Conservation (phyloP, 2,888 invertebrate genomes). For the Cenopis cana region DNA sequence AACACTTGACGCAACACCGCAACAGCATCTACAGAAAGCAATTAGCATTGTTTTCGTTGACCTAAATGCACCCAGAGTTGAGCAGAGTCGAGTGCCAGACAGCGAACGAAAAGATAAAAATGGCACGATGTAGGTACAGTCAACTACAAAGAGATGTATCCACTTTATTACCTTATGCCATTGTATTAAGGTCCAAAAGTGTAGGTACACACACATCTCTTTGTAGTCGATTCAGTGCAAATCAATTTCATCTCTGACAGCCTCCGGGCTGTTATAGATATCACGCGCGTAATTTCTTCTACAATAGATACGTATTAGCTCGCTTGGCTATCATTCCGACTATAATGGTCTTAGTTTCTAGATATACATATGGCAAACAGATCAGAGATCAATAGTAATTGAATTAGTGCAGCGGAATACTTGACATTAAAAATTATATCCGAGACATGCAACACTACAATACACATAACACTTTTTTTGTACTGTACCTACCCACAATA, state of each 20-base stretch:
- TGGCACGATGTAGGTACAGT: slow-evolving; percentile 51
- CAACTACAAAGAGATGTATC: no score
- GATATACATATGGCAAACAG: not conserved
- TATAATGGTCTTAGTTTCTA: not conserved
- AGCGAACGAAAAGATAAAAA: slow-evolving; percentile 55
- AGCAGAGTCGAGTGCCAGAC: slow-evolving; percentile 63
- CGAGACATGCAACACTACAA: not conserved
- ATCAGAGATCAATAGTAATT: no score
- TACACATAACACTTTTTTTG: not conserved
- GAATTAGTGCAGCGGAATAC: no score
- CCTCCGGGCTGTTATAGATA: slow-evolving; percentile 27
- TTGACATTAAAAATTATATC: not conserved
- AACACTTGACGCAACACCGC: slow-evolving; percentile 14
- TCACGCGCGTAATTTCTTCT: slow-evolving; percentile 21
- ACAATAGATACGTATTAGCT: slow-evolving; percentile 16
- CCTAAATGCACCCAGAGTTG: slow-evolving; percentile 60
- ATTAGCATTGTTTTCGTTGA: slow-evolving; percentile 62
- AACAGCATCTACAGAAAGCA: slow-evolving; percentile 41
- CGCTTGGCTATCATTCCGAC: slow-evolving; percentile 1
- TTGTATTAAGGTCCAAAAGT: no score
- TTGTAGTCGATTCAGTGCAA: slow-evolving; percentile 28
- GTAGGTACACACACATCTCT: no score
- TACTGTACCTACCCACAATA: not conserved
- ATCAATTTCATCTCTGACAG: slow-evolving; percentile 40
- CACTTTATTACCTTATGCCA: no score